Conservation (phyloP, 2,888 invertebrate genomes). For the Ellobium chinense region DNA sequence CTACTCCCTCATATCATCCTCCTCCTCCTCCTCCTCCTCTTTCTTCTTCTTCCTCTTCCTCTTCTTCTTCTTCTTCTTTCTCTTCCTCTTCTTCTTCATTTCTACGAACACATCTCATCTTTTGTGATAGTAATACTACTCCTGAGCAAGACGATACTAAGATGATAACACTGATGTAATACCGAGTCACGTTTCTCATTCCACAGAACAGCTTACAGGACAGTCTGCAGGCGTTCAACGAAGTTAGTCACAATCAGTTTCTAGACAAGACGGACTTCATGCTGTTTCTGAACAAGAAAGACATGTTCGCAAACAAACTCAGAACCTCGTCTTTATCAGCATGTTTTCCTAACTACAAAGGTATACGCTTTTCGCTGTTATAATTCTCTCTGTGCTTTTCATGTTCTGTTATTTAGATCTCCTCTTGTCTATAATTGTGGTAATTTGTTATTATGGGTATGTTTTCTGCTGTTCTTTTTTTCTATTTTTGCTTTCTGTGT, state of each 20-base stretch:
- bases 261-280: constrained; percentile 79
- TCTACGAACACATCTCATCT: no score
- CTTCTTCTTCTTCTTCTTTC: no score
- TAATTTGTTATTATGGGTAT: not conserved
- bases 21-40: no score
- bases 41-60: no score
- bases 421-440: not conserved
- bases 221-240: constrained; percentile 72
- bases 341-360: constrained; percentile 78
- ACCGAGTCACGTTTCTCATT: not conserved
- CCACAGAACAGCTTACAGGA: constrained; percentile 74
- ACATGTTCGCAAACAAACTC: constrained; percentile 77
- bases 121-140: no score
- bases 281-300: constrained; percentile 75
- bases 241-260: constrained; percentile 77
- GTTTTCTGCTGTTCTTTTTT: not conserved
- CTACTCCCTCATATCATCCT: no score
- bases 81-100: no score
- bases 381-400: not conserved
- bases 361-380: constrained; percentile 53
- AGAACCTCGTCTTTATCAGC: constrained; percentile 63
- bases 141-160: no score
- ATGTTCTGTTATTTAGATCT: not conserved
- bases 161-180: no score
- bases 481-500: not conserved